Percentiles rank a stretch among this genome's conserved stretches.
Conservation (phyloP, 2,888 invertebrate genomes). For the Leuctra nigra region DNA sequence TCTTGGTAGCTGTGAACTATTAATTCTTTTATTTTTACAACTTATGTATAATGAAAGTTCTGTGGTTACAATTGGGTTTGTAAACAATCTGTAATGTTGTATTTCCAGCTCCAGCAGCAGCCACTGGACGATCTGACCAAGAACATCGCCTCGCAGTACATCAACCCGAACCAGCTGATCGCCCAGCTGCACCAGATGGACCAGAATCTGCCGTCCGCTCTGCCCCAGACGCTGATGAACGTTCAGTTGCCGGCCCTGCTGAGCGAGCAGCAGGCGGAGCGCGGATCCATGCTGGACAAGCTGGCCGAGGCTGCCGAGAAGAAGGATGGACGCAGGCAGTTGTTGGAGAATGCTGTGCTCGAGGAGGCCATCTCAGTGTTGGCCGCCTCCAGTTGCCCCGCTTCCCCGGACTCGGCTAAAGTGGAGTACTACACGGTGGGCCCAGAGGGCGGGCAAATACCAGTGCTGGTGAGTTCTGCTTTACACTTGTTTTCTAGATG, state of each 20-base stretch:
- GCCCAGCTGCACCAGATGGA: slow-evolving; percentile 54
- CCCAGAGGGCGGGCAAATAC: slow-evolving; percentile 33
- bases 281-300: slow-evolving; percentile 29
- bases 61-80: too few species aligned
- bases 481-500: too few species aligned
- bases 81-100: too few species aligned
- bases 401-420: slow-evolving; percentile 39
- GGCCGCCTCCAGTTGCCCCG: slow-evolving; percentile 37
- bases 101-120: slow-evolving; percentile 28
- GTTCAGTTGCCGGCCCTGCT: slow-evolving; percentile 29
- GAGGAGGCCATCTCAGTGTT: slow-evolving; percentile 34
- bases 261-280: slow-evolving; percentile 30
- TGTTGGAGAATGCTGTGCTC: slow-evolving; percentile 24
- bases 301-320: slow-evolving; percentile 36
- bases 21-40: too few species aligned
- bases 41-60: too few species aligned
- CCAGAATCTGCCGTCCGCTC: slow-evolving; percentile 42
- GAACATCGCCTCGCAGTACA: slow-evolving; percentile 31
- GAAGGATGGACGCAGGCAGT: slow-evolving; percentile 2
- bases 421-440: slow-evolving; percentile 46
- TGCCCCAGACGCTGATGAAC: slow-evolving; percentile 33
- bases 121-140: slow-evolving; percentile 27
- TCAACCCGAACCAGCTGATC: slow-evolving; percentile 51
- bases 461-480: slow-evolving; percentile 33
- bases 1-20: too few species aligned